Conservation (phyloP, 1,140 invertebrate genomes). For the Tigriopus japonicus region DNA sequence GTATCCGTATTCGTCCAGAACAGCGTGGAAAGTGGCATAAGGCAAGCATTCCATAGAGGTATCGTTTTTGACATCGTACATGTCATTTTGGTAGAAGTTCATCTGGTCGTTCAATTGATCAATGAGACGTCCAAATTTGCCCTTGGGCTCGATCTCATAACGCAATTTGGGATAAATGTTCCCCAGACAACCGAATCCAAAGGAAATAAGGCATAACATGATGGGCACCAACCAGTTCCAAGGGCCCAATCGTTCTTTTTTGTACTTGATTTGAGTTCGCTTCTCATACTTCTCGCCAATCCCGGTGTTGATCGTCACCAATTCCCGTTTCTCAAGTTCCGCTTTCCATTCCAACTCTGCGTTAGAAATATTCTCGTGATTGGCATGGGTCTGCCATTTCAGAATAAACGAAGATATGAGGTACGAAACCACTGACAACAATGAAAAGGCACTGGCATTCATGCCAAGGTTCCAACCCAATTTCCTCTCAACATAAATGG, state of each 20-base stretch:
- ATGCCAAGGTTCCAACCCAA: constrained; percentile 11
- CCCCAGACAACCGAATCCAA: constrained; percentile 8
- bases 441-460: background rate
- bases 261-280: constrained; percentile 8
- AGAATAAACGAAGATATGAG: background rate
- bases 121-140: constrained; percentile 5
- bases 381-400: constrained; percentile 1
- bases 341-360: constrained; percentile 8
- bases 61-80: background rate
- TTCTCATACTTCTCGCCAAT: constrained; percentile 6
- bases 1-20: background rate
- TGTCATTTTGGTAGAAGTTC: background rate
- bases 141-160: constrained; percentile 1
- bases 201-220: constrained; percentile 5
- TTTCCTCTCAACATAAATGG: background rate
- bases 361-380: constrained; percentile 14
- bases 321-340: constrained; percentile 4
- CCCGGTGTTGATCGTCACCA: background rate
- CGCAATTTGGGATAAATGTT: constrained; percentile 13
- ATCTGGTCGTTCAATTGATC: background rate
- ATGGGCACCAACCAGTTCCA: constrained; percentile 13
- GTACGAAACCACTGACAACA: background rate
- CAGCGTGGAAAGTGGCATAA: constrained; percentile 9
- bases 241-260: constrained; percentile 2
- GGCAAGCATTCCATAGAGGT: constrained; percentile 2